These are phyloP conservation scores for Heterotilapia buettikoferi DNA, from an alignment of 2,113 vertebrate genomes.

Conservation along the genomic window DNA sequence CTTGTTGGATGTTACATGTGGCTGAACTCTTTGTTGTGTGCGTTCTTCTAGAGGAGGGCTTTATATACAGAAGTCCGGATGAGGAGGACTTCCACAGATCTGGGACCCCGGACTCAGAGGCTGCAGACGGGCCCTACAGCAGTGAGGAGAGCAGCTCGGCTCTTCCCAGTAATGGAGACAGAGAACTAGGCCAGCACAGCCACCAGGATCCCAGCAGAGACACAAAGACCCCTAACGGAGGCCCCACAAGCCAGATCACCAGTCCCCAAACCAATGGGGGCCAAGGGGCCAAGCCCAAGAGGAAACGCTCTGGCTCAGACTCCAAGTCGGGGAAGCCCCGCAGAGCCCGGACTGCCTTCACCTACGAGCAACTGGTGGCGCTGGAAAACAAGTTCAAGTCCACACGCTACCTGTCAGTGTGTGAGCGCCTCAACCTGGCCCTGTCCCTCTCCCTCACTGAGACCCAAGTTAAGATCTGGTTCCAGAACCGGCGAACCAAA, in stretches of 20 bases:
- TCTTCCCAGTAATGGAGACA: conserved; percentile 48
- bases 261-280: conserved; percentile 38
- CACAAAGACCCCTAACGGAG: conserved; percentile 58
- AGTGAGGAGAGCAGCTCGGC: conserved; percentile 78
- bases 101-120: conserved; percentile 75
- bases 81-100: conserved; percentile 70
- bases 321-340: conserved; percentile 91
- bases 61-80: conserved; percentile 72
- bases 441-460: conserved; percentile 89
- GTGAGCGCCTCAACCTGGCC: conserved; percentile 88
- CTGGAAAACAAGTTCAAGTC: conserved; percentile 96
- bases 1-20: not conserved
- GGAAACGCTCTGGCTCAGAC: conserved; percentile 88
- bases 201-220: conserved; percentile 59
- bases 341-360: conserved; percentile 91
- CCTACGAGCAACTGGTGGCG: conserved; percentile 93
- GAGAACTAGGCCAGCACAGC: conserved; percentile 54
- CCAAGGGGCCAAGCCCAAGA: conserved; percentile 77
- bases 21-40: not conserved
- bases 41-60: conserved; percentile 64
- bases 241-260: conserved; percentile 9
- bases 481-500: conserved; percentile 92
- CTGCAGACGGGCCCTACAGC: conserved; percentile 73
- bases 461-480: conserved; percentile 94
- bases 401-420: conserved; percentile 89